These are phyloP conservation scores for Montipora foliosa DNA, from an alignment of 64 coral and sea anemone species.

Conservation along the genomic window DNA sequence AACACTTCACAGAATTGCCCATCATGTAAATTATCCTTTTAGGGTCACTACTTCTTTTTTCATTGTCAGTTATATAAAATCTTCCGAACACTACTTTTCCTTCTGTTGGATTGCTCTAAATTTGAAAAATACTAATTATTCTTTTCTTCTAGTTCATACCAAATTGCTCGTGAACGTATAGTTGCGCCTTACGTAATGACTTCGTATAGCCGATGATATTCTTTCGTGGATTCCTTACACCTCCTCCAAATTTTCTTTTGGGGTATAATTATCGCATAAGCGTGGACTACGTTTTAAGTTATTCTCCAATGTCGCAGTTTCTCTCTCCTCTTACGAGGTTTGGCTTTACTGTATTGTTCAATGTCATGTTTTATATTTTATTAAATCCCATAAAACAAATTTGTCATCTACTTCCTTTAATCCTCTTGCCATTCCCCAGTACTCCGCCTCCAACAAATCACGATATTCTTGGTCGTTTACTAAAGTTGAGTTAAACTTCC, in stretches of 20 bases:
- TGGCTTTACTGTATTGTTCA: too few relatives aligned
- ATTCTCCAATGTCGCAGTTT: background rate
- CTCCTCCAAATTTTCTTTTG: background rate
- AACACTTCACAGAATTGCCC: background rate
- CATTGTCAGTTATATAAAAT: too few relatives aligned
- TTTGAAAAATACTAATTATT: too few relatives aligned
- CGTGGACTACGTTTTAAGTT: background rate
- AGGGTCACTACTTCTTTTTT: too few relatives aligned
- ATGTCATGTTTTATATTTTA: too few relatives aligned
- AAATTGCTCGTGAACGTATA: too few relatives aligned
- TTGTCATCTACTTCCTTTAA: background rate
- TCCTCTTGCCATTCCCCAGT: background rate
- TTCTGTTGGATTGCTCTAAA: too few relatives aligned
- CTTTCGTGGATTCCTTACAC: background rate
- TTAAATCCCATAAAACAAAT: too few relatives aligned
- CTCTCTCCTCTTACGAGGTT: background rate
- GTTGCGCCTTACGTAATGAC: background rate
- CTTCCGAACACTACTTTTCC: too few relatives aligned
- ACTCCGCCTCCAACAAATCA: background rate
- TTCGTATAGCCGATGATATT: conserved; percentile 1
- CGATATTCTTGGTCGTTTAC: conserved; percentile 7
- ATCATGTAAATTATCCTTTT: conserved; percentile 1
- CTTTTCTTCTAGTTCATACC: too few relatives aligned
- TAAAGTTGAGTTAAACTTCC: conserved; percentile 15
- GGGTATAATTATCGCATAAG: background rate